These are phyloP conservation scores for Rhinichthys klamathensis DNA, from an alignment of 2,113 vertebrate genomes.

Conservation along the genomic window DNA sequence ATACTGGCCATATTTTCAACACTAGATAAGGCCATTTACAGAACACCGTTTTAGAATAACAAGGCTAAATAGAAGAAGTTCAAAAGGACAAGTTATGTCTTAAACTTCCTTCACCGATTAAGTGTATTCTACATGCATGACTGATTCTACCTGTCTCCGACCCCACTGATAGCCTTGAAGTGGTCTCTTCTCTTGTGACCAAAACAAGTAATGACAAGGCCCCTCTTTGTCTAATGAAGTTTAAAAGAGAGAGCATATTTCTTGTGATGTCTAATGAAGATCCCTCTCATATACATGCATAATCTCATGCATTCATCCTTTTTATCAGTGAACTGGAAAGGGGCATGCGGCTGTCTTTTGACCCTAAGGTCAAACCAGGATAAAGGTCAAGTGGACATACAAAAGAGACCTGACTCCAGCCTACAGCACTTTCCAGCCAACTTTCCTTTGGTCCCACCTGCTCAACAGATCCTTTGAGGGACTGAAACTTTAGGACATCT, in stretches of 20 bases:
- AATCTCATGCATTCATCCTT: neutral
- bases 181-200: slow-evolving; percentile 7
- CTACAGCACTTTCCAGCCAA: slow-evolving; percentile 55
- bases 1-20: neutral
- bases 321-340: slow-evolving; percentile 27
- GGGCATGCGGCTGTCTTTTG: slow-evolving; percentile 9
- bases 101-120: neutral
- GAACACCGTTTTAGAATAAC: neutral
- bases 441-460: slow-evolving; percentile 62
- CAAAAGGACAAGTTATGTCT: neutral
- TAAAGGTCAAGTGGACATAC: slow-evolving; percentile 70
- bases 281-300: too few species aligned
- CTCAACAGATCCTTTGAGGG: neutral
- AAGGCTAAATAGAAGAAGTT: neutral
- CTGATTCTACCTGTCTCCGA: neutral
- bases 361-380: slow-evolving; percentile 62
- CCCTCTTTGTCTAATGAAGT: slow-evolving; percentile 19
- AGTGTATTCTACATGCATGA: neutral
- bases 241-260: neutral
- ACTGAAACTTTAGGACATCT: slow-evolving; percentile 5
- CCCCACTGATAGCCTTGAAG: slow-evolving; percentile 34
- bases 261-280: neutral
- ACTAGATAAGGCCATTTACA: slow-evolving; percentile 14
- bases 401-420: slow-evolving; percentile 59
- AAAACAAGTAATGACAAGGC: slow-evolving; percentile 53